Evolutionary conservation across 2,797 vertebrate genomes (phyloP).

Genomic region (Oreonectes daqikongensis): DNA sequence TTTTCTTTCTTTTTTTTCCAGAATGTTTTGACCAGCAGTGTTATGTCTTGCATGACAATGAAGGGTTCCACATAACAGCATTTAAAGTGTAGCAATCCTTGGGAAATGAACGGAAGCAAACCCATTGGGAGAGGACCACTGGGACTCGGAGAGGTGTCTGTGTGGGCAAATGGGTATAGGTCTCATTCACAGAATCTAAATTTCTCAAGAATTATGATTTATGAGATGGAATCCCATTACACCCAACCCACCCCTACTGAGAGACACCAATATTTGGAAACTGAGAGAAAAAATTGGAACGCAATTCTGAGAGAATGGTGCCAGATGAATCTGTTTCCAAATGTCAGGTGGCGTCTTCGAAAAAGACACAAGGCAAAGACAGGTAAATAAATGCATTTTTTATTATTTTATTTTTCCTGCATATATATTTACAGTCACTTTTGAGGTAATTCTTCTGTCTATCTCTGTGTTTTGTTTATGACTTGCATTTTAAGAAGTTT

Average conservation of each 20-base stretch:
- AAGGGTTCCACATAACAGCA: constrained; percentile 69
- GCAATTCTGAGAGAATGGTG: constrained; percentile 13
- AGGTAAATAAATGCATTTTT: neutral
- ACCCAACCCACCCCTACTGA: constrained; percentile 8
- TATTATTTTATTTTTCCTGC: constrained; percentile 33
- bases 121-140: constrained; percentile 55
- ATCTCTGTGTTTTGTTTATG: neutral
- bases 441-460: neutral
- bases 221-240: constrained; percentile 46
- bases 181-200: constrained; percentile 29
- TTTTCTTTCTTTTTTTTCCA: constrained; percentile 59
- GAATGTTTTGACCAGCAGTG: constrained; percentile 69
- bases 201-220: constrained; percentile 46
- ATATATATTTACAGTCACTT: neutral
- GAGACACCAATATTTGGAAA: constrained; percentile 2
- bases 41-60: constrained; percentile 71
- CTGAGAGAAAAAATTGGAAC: neutral
- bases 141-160: constrained; percentile 38
- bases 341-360: constrained; percentile 13
- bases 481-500: neutral
- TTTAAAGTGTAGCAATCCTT: constrained; percentile 68
- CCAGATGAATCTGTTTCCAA: neutral
- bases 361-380: neutral
- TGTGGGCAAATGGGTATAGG: constrained; percentile 29
- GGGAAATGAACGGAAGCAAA: constrained; percentile 68